Evolutionary conservation across 2,797 vertebrate species (phyloP).

Genomic region (Rhynchonycteris naso): DNA sequence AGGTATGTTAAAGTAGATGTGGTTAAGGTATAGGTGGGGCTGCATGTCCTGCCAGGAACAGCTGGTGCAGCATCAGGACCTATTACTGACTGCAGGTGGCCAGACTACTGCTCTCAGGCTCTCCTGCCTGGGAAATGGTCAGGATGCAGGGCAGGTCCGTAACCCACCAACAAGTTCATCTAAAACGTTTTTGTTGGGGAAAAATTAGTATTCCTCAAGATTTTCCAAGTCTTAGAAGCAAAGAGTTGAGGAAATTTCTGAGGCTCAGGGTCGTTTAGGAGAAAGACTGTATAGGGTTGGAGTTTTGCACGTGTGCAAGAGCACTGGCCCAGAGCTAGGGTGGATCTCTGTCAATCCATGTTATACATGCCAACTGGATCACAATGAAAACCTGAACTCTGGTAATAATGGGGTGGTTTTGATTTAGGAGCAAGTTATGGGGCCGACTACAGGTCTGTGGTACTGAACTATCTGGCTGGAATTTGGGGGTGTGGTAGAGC

Average conservation of each 20-base stretch:
- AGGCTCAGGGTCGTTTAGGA: conserved; percentile 25
- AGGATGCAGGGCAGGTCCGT: not conserved
- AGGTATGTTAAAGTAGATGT: conserved; percentile 76
- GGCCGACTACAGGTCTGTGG: not conserved
- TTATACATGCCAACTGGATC: not conserved
- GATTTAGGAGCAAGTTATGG: not conserved
- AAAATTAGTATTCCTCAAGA: not conserved
- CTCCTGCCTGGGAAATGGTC: not conserved
- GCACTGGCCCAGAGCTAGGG: not conserved
- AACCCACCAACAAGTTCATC: not conserved
- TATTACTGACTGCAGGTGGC: not conserved
- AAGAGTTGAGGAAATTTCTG: conserved; percentile 31
- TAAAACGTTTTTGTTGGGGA: not conserved
- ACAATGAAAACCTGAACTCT: not conserved
- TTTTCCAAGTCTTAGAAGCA: conserved; percentile 1
- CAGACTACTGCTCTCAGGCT: not conserved
- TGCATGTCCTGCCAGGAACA: conserved; percentile 9
- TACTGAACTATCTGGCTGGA: not conserved
- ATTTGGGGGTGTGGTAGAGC: not conserved
- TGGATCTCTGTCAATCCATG: not conserved
- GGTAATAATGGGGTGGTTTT: not conserved
- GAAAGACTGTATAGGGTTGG: not conserved
- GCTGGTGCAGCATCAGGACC: not conserved
- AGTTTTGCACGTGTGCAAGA: rapidly evolving
- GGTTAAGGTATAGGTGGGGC: not conserved